Base-by-base conservation (phyloP, 53 echinoderm and acorn worm genomes). In the Apostichopus leukothele region DNA sequence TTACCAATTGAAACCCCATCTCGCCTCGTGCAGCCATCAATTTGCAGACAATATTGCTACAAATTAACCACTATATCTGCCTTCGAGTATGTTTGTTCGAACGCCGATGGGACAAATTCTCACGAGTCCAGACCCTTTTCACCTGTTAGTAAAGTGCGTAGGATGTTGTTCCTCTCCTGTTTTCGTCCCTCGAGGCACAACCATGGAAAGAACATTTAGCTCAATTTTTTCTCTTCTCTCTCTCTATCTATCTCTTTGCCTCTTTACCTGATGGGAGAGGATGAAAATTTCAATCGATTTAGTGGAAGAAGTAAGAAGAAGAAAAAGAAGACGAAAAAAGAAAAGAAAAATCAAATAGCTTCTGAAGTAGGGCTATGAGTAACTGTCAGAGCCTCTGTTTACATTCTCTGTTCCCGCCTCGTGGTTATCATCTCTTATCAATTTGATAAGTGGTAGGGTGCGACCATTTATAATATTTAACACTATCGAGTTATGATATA, bases 61-160 rank as follows among this genome's bases (percentile, higher is more conserved):
- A 81, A 81, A 81, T 81, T 81, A 81, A 81, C 55, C 81, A 81
- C 81, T 81, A 59, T 81, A 59, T 81, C 81, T 81, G 81, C 81
- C 81, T 81, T 54, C 81, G 59, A 81, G 81, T 81, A 52, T 81
- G 81, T 81, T 81, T 81, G 59, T 54, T 81, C 59, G 53, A 81
- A 81, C 81, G 81, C 81, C 81, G 81, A 23, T 81, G 81, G 81
- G 81, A 81, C 81, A 19, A 22, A 59, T 10, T 81, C 81, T 59
- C 81, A 53, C 21, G 81, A 81, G 81, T 54, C 81, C 81, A 81
- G 57, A 81, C 81, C 81, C 16, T 81, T 79, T 81, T 81, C 81
- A 81, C 81, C 81, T 81, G 81, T 81, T 81, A 55, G 81, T 54
- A 81, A 59, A 81, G 55, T 81, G 81, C 81, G 81, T 81, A 81